Conservation (phyloP, 1,140 invertebrate species). For the Trinorchestia longiramus region DNA sequence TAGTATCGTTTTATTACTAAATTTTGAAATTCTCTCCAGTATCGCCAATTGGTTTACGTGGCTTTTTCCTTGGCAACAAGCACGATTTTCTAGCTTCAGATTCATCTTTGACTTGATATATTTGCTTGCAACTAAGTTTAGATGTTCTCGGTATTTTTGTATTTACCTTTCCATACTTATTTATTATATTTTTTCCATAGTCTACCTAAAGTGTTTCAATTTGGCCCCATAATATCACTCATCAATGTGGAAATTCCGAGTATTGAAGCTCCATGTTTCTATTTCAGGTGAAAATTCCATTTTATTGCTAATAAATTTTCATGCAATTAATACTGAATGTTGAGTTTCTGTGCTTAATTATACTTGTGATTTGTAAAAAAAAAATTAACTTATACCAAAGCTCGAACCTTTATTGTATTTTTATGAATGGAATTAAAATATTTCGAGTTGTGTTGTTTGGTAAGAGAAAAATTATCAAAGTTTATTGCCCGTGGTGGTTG, state of each 20-base stretch:
- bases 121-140: background rate
- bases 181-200: constrained; percentile 29
- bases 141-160: background rate
- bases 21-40: too few species aligned
- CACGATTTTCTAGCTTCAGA: background rate
- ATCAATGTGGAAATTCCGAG: background rate
- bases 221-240: background rate
- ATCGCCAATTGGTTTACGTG: too few species aligned
- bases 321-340: background rate
- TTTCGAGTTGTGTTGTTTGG: too few species aligned
- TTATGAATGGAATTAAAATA: too few species aligned
- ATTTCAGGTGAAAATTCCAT: background rate
- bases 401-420: too few species aligned
- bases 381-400: background rate
- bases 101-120: background rate
- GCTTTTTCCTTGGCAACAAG: background rate
- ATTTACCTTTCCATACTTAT: constrained; percentile 34
- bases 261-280: background rate
- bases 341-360: background rate
- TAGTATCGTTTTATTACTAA: too few species aligned
- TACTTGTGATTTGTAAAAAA: background rate
- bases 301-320: background rate
- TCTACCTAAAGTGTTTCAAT: background rate
- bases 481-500: too few species aligned
- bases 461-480: too few species aligned